These are phyloP conservation scores for Dryobotodes eremita DNA, from an alignment of 2,888 invertebrate species.

Conservation along the genomic window DNA sequence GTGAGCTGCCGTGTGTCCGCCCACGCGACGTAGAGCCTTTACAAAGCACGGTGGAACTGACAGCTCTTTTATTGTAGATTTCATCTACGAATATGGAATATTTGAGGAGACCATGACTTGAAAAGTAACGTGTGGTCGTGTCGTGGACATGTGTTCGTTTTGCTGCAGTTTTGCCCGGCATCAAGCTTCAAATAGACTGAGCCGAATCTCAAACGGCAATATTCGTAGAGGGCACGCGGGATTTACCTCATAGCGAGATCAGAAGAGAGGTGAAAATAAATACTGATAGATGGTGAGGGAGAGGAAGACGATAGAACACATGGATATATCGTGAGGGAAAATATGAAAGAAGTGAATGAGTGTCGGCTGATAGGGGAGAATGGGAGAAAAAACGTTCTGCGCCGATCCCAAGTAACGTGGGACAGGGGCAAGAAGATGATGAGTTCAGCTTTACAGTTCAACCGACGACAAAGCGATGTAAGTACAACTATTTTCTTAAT, in stretches of 20 bases:
- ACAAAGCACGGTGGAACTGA: conserved; percentile 26
- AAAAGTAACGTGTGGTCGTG: neutral
- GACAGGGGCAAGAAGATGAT: neutral
- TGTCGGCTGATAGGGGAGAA: neutral
- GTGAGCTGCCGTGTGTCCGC: conserved; percentile 59
- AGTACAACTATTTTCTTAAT: too few relatives aligned
- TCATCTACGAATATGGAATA: conserved; percentile 10
- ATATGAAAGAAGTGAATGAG: neutral
- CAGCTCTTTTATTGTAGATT: conserved; percentile 13
- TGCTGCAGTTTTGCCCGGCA: neutral
- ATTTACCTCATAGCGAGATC: neutral
- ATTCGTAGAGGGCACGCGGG: neutral
- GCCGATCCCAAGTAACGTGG: neutral
- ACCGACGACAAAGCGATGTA: neutral
- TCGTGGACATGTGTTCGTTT: neutral
- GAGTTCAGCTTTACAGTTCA: neutral
- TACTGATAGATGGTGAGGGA: neutral
- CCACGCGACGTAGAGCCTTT: conserved; percentile 49
- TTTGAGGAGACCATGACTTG: conserved; percentile 4
- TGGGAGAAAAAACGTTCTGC: neutral
- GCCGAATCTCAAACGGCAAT: neutral
- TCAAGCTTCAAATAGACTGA: neutral
- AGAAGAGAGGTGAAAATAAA: neutral
- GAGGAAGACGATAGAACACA: neutral
- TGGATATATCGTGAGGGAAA: too few relatives aligned